Evolutionary conservation across 2,797 vertebrate species (phyloP), one percentile per base, ranked within the genome.

Genomic region (Toxotes lorentzi): DNA sequence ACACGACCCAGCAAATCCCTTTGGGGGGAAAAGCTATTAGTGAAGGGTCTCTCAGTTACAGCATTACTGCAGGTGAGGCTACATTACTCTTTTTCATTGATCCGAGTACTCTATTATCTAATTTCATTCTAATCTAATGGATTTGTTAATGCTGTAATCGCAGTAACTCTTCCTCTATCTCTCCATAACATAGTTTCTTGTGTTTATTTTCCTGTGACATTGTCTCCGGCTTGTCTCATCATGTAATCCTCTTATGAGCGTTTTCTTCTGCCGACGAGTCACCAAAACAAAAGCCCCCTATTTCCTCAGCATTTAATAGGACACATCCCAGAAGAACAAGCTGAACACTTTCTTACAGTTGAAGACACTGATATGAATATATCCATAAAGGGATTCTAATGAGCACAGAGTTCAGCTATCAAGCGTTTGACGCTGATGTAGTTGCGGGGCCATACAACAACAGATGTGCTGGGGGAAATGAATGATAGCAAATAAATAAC

Each of bases 211-310:
- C 38, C 50, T 32, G 27, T 40, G 66, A 84, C 85, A 80, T 76
- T 85, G 82, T 84, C 83, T 85, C 61, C 56, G 9, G 76, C 70
- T 84, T 69, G 81, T 88, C 78, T 86, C 38, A 61, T 78, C 69
- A 3, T 74, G 82, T 88, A 90, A 89, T 90, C 84, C 83, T 88
- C 88, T 88, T 87, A 89, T 2, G 45, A 80, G 65, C 8, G 21
- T 67, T 81, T 88, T 54, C 64, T 70, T 81, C 68, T 8, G 59
- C 50, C 0, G 17, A 62, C 2, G 67, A 82, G 60, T 54, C 40
- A 58, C 70, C 32, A 7, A 86, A 84, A 83, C 73, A 85, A 86
- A 88, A 80, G 73, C 66, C 35, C 6, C 76, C 54, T 9, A 32
- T 62, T 87, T 80, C 62, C 71, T 83, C 76, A 24, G 24, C 40